These are phyloP conservation scores for Sander lucioperca DNA, from an alignment of 2,113 vertebrate genomes.

Conservation along the genomic window DNA sequence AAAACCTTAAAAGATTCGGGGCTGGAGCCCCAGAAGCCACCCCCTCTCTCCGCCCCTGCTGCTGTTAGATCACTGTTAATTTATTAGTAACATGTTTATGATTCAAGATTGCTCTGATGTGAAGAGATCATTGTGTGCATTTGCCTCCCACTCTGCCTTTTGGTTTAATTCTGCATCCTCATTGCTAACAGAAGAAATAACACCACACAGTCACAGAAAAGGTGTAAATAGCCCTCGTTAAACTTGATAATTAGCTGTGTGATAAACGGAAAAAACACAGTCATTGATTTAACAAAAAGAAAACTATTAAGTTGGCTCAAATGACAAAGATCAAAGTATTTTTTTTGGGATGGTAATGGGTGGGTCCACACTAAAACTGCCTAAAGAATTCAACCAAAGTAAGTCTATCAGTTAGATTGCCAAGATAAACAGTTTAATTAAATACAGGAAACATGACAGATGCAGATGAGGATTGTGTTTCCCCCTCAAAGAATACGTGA, in stretches of 20 bases:
- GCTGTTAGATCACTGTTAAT: not conserved
- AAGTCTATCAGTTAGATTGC: not conserved
- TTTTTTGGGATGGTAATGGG: slow-evolving; percentile 9
- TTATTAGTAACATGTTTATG: not conserved
- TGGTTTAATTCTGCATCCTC: slow-evolving; percentile 11
- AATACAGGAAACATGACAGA: not conserved
- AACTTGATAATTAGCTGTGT: slow-evolving; percentile 59
- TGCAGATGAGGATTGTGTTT: not conserved
- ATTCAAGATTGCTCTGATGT: not conserved
- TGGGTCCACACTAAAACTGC: not conserved
- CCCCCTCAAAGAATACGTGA: not conserved
- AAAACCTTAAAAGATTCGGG: no score
- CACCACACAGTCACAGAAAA: slow-evolving; percentile 47
- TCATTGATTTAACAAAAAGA: not conserved
- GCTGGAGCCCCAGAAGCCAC: no score
- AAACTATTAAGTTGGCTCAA: not conserved
- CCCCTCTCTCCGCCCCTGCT: no score
- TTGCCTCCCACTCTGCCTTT: slow-evolving; percentile 23
- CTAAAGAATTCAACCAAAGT: not conserved
- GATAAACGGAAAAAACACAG: slow-evolving; percentile 22
- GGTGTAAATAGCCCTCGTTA: slow-evolving; percentile 50
- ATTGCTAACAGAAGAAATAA: slow-evolving; percentile 51
- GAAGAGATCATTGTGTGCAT: slow-evolving; percentile 9
- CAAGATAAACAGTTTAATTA: not conserved
- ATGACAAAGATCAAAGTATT: not conserved